phyloP scores from a whole-genome alignment of 1,140 invertebrate species.

The Melitaea cinxia region DNA sequence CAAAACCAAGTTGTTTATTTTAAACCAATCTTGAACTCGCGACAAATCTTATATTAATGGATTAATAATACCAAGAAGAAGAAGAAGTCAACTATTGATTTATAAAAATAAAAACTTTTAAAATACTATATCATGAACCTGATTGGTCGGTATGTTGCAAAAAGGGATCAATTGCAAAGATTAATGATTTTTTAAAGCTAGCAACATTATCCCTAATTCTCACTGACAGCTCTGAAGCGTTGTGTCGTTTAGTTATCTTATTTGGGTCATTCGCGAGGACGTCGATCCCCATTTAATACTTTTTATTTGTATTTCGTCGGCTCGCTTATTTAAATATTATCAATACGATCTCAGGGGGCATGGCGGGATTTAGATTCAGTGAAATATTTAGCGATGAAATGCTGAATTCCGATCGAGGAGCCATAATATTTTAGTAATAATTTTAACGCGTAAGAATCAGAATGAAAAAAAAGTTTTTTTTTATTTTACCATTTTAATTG shows the following conservation, averaged over 20 bases:
- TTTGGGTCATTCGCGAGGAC: constrained; percentile 73
- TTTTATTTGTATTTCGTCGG: constrained; percentile 71
- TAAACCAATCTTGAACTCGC: too few relatives aligned
- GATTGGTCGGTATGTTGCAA: constrained; percentile 16
- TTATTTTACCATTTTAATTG: constrained; percentile 7
- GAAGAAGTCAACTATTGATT: too few relatives aligned
- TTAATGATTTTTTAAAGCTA: constrained; percentile 62
- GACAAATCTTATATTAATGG: too few relatives aligned
- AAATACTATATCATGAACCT: too few relatives aligned
- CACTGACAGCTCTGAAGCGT: constrained; percentile 62
- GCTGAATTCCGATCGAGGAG: constrained; percentile 55
- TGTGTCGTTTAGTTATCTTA: constrained; percentile 70
- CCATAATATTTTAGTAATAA: constrained; percentile 46
- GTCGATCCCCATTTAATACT: constrained; percentile 65
- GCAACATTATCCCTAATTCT: constrained; percentile 73
- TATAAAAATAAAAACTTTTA: too few relatives aligned
- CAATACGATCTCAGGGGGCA: constrained; percentile 64
- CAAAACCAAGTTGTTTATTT: too few relatives aligned
- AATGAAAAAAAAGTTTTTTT: neutral
- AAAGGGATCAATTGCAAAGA: constrained; percentile 31
- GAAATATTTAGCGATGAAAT: constrained; percentile 70
- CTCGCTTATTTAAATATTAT: constrained; percentile 72
- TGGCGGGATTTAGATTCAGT: constrained; percentile 66
- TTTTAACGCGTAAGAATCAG: constrained; percentile 23
- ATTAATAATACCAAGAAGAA: too few relatives aligned